Percentiles rank a stretch among this genome's conserved stretches.
phyloP scores from a whole-genome alignment of 2,888 invertebrate genomes.

The Calliphora vomitoria region DNA sequence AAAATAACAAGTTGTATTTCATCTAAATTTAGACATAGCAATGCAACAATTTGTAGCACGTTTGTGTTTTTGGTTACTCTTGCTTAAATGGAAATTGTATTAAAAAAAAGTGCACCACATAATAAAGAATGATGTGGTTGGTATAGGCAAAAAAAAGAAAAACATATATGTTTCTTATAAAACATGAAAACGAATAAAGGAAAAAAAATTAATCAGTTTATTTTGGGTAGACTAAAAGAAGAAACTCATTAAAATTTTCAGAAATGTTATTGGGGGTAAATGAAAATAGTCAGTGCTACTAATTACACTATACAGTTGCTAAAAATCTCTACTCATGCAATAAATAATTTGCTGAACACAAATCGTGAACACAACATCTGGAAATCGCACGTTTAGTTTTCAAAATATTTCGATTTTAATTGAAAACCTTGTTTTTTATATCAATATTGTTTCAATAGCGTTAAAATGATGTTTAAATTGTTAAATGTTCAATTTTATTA shows the following conservation, averaged over 20 bases:
- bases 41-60: constrained; percentile 52
- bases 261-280: constrained; percentile 43
- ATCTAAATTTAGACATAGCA: constrained; percentile 69
- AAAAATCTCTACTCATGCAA: background rate
- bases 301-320: background rate
- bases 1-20: constrained; percentile 72
- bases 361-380: too few relatives aligned
- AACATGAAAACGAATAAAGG: constrained; percentile 8
- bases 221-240: constrained; percentile 44
- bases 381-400: too few relatives aligned
- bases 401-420: too few relatives aligned
- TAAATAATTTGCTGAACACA: too few relatives aligned
- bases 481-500: too few relatives aligned
- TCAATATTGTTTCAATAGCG: too few relatives aligned
- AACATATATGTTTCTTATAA: constrained; percentile 16
- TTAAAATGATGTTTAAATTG: too few relatives aligned
- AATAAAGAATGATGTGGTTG: constrained; percentile 8
- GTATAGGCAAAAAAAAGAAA: background rate
- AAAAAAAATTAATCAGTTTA: constrained; percentile 53
- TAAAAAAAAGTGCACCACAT: constrained; percentile 27
- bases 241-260: constrained; percentile 42
- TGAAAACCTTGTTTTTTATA: too few relatives aligned
- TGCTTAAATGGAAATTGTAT: constrained; percentile 37
- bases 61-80: constrained; percentile 21
- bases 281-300: background rate